Evolutionary conservation across 1,140 invertebrate species (phyloP), one percentile per base, ranked within the genome.

Genomic region (Drosophila sp.): DNA sequence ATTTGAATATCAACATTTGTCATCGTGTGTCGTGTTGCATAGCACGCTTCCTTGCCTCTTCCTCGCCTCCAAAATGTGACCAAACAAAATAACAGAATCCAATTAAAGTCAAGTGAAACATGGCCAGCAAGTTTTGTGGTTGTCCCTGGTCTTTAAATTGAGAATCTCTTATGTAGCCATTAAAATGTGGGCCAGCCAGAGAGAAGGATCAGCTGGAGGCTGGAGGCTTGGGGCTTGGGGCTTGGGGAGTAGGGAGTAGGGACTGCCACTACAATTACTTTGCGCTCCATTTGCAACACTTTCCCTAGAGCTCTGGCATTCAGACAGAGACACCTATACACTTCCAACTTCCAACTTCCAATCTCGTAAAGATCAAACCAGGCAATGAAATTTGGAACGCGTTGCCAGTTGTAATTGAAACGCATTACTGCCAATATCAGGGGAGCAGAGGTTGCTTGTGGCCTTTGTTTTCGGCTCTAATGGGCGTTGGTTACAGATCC

Each of bases 1-100:
- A 86, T 86, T 86, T 86, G 83, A 86, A 86, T 86, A 86, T 86
- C 82, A 86, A 86, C 82, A 86, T 86, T 86, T 86, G 82, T 86
- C 82, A 86, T 86, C 82, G 83, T 87, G 82, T 87, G 82, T 82
- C 82, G 82, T 87, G 82, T 76, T 61, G 75, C 79, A 86, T 87
- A 76, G 79, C 82, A 66, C 78, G 64, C 61, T 76, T 11, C 44
- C 44, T 50, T 27, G 0, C 62, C 72, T 69, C 69, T 69, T 68
- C 71, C 66, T 67, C 70, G 63, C 69, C 54, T 55, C 60, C 71
- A 60, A 86, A 85, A 80, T 79, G 78, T 86, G 83, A 66, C 79
- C 78, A 86, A 86, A 27, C n/a, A 86, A 87, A 72, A 79, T 79
- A 85, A 82, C 83, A 82, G 72, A 87, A 82, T 86, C 82, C 82